Evolutionary conservation across 1,140 invertebrate genomes (phyloP), one percentile per base, ranked within the genome.

Genomic region (Parasteatoda tepidariorum): DNA sequence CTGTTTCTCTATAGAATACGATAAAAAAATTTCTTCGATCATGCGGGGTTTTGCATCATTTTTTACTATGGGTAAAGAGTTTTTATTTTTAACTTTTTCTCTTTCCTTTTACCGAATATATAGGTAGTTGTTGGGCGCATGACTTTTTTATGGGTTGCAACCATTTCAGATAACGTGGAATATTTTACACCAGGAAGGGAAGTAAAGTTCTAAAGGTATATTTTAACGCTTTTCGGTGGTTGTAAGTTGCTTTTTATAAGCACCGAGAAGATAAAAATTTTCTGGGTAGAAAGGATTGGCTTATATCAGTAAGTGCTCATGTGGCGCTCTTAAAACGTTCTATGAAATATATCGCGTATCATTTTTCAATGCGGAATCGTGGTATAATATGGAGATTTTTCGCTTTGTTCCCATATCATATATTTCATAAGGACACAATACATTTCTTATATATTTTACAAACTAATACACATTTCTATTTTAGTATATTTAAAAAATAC

Each of bases 21-120:
- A 59, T n/a, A 59, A 59, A 6, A 59, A 7, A 59, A 9, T n/a
- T 26, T 75, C 22, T 75, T 75, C 31, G 57, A 62, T 75, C 55
- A 30, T 30, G 9, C 62, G 73, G 18, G 34, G 31, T 73, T n/a
- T 33, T 75, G 55, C 33, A 30, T 75, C 26, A 62, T 75, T 75
- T 62, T 75, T 75, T 57, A 55, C 68, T 18, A 26, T 22, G n/a
- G 18, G 48, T 57, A 33, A 71, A 57, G 26, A 71, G 9, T 15
- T 71, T 71, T 57, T n/a, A 55, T 71, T 24, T 6, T 48, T 48
- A 13, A 13, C 3, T 26, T 55, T 54, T 41, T 71, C 41, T 31
- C 41, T 18, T 41, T 38, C 24, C 22, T 48, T 1, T 24, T 7
- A 5, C 13, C 22, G 7, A 38, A 34, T 22, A 48, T 31, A 31